Evolutionary conservation across 2,113 vertebrate species (phyloP), one percentile per base, ranked within the genome.

Genomic region (Sceloporus undulatus): DNA sequence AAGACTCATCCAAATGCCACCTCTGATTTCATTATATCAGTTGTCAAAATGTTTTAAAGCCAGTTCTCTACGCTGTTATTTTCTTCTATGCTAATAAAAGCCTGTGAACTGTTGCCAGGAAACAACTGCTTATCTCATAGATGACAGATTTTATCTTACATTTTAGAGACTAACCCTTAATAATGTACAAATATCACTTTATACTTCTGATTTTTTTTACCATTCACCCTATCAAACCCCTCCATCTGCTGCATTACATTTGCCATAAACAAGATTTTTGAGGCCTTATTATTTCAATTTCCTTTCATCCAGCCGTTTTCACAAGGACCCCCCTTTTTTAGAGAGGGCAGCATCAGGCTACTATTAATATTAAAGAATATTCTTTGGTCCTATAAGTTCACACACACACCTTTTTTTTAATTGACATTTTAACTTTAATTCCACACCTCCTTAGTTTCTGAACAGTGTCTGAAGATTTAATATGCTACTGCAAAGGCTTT

Each of bases 71-170:
- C 76, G 52, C 56, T 85, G 25, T 42, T 76, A 29, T 65, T 65
- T 65, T 65, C 84, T 77, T 77, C 74, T 77, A 77, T 65, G 13
- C 34, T 85, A 77, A 85, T 76, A 76, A 77, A 77, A 76, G 73
- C 56, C 73, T 75, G 6, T 40, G 34, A 40, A 27, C 52, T 76
- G 54, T 65, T 85, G 83, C 83, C 83, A 85, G 34, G 73, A 38
- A 59, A 85, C 82, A 65, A 76, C 23, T 42, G 29, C 84, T 77
- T 65, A n/a, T 85, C 84, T 65, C 34, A 62, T 38, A 18, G 7
- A 77, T 77, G 34, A 10, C 10, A 78, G 16, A 5, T 84, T 76
- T 85, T 18, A 62, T 65, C 38, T 76, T 40, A 76, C 40, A 48
- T 65, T 38, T 77, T 34, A 56, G 27, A 77, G 52, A 48, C 48